Evolutionary conservation across 2,797 vertebrate species (phyloP), one percentile per base, ranked within the genome.

Genomic region (Neopelma chrysocephalum): DNA sequence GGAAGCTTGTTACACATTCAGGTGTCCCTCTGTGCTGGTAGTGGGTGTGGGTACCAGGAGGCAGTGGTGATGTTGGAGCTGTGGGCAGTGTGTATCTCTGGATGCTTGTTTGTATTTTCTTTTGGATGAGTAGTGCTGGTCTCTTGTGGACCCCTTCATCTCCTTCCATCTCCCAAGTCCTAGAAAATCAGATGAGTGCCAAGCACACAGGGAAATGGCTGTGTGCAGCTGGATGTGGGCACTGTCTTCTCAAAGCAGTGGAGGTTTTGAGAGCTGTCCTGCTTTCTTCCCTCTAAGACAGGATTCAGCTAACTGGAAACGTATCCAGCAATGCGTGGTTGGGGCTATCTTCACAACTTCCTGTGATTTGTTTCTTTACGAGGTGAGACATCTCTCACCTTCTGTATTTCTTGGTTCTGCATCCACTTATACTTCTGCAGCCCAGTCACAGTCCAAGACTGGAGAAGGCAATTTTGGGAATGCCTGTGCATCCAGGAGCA

Each of bases 21-120:
- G 40, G 12, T 47, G 58, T 86, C 43, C 18, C 25, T 27, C 78
- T 73, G 45, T 60, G 50, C 80, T 48, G 32, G 45, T 29, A 2
- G 3, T 12, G 50, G 48, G 32, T 40, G 40, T 1, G 10, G 27
- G 40, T 18, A 26, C 15, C 34, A 40, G 47, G 83, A 38, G 36
- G 11, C 12, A 36, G 65, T 2, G 3, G 27, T 0, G 1, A 7
- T 20, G 36, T 18, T 0, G 0, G 45, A 70, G 72, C 58, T 80
- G 29, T 34, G 25, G 47, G 48, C 32, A 13, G 10, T 6, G 15
- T 1, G 0, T 29, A 3, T 38, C 43, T 75, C 51, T 13, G 43
- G 38, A 12, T 62, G 23, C 29, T 70, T 45, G 32, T 10, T 38
- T 62, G 15, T 32, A 25, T 48, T 86, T 64, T 60, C 50, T 69